phyloP scores from a whole-genome alignment of 1,140 invertebrate species.

The Pseudachorutes palmiensis region DNA sequence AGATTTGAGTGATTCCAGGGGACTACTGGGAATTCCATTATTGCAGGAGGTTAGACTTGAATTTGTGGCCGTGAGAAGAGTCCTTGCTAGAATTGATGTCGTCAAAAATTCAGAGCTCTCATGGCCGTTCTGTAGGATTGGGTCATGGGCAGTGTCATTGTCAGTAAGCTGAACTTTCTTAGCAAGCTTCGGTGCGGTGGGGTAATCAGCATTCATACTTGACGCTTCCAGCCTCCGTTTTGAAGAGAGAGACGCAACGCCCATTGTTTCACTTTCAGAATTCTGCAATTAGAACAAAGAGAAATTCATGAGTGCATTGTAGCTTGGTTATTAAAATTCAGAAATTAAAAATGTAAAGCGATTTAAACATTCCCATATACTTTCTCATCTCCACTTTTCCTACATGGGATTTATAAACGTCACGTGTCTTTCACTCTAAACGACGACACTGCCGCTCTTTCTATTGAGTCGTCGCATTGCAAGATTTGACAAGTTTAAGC shows the following conservation, averaged over 20 bases:
- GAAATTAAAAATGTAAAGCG: too few species aligned
- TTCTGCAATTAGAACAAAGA: slow-evolving; percentile 1
- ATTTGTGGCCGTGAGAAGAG: slow-evolving; percentile 26
- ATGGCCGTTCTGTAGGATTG: slow-evolving; percentile 14
- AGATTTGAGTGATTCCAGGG: slow-evolving; percentile 32
- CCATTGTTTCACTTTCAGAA: slow-evolving; percentile 30
- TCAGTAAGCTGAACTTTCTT: slow-evolving; percentile 15
- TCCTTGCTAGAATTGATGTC: slow-evolving; percentile 36
- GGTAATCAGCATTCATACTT: slow-evolving; percentile 11
- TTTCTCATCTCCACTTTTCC: too few species aligned
- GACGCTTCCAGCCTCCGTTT: slow-evolving; percentile 33
- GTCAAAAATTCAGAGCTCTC: slow-evolving; percentile 36
- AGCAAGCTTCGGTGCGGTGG: slow-evolving; percentile 7
- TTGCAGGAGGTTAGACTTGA: not conserved
- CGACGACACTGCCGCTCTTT: too few species aligned
- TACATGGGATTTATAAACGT: too few species aligned
- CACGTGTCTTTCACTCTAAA: too few species aligned
- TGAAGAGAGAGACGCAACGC: slow-evolving; percentile 32
- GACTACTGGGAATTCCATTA: slow-evolving; percentile 2
- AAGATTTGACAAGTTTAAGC: too few species aligned
- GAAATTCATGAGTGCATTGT: not conserved
- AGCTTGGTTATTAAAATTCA: too few species aligned
- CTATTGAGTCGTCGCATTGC: too few species aligned
- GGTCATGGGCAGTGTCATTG: slow-evolving; percentile 13
- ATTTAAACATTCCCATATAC: too few species aligned